These are phyloP conservation scores for Peromyscus attwateri DNA, from an alignment of 2,797 vertebrate species.

Conservation along the genomic window DNA sequence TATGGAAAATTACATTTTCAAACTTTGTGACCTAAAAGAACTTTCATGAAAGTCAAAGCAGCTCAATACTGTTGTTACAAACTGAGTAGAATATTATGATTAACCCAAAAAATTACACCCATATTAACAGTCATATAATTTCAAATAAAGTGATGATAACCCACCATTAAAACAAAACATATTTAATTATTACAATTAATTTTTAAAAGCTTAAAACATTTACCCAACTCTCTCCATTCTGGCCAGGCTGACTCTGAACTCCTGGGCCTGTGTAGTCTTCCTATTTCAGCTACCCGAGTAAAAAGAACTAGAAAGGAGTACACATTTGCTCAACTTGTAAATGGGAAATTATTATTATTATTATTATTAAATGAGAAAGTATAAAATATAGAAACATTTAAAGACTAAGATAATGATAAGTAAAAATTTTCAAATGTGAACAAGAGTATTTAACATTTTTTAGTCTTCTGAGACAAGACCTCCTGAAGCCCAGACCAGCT, in stretches of 20 bases:
- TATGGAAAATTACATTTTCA: neutral
- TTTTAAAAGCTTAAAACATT: neutral
- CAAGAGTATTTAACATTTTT: neutral
- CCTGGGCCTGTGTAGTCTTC: neutral
- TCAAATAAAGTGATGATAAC: constrained; percentile 32
- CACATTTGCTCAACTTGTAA: neutral
- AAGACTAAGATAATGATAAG: constrained; percentile 51
- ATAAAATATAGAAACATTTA: constrained; percentile 78
- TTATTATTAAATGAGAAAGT: constrained; percentile 80
- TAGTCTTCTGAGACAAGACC: neutral
- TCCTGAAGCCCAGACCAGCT: neutral
- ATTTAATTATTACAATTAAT: constrained; percentile 79
- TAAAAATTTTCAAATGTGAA: neutral
- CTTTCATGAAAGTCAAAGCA: constrained; percentile 51
- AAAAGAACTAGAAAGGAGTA: neutral
- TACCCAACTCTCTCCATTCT: too few species aligned
- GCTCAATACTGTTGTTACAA: constrained; percentile 50
- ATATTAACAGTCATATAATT: constrained; percentile 58
- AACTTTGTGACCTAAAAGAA: neutral
- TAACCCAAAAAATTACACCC: constrained; percentile 45
- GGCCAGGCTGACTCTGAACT: neutral
- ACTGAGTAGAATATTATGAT: constrained; percentile 53
- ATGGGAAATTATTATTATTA: neutral
- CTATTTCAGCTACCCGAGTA: neutral
- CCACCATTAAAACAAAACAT: constrained; percentile 59